phyloP scores from a whole-genome alignment of 2,113 vertebrate species.

The Dasypus novemcinctus region DNA sequence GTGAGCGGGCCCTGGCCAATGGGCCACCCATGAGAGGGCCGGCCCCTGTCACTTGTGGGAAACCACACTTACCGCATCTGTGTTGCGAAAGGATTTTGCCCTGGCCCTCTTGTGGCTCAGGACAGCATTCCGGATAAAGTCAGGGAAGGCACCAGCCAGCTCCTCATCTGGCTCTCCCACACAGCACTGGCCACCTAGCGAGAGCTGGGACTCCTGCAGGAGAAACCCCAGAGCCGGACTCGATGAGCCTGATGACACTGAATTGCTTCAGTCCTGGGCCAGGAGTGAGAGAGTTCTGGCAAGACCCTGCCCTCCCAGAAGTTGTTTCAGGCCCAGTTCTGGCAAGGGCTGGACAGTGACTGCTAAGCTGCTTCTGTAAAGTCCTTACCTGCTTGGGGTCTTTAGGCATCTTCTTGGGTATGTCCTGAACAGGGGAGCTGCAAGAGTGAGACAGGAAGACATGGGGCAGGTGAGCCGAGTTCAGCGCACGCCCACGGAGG shows the following conservation, averaged over 20 bases:
- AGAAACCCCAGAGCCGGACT: neutral
- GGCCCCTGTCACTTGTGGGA: neutral
- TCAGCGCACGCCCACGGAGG: neutral
- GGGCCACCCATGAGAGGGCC: neutral
- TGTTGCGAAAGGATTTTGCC: constrained; percentile 81
- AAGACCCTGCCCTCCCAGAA: neutral
- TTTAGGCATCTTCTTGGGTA: constrained; percentile 75
- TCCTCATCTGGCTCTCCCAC: constrained; percentile 83
- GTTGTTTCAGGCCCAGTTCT: neutral
- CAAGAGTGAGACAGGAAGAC: constrained; percentile 39
- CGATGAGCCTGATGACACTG: neutral
- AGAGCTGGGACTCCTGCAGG: constrained; percentile 54
- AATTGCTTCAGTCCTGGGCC: neutral
- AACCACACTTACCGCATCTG: constrained; percentile 84
- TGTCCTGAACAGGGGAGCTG: constrained; percentile 75
- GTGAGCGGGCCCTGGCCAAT: neutral
- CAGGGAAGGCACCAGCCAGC: constrained; percentile 81
- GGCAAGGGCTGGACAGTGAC: neutral
- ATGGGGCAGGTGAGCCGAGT: constrained; percentile 27
- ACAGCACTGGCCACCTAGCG: constrained; percentile 73
- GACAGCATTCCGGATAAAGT: constrained; percentile 91
- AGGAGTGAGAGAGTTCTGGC: neutral
- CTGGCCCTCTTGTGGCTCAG: constrained; percentile 88
- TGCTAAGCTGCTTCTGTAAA: neutral
- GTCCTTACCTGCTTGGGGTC: constrained; percentile 80